phyloP scores from a whole-genome alignment of 2,888 invertebrate species.

The Cataglyphis altisquamis region DNA sequence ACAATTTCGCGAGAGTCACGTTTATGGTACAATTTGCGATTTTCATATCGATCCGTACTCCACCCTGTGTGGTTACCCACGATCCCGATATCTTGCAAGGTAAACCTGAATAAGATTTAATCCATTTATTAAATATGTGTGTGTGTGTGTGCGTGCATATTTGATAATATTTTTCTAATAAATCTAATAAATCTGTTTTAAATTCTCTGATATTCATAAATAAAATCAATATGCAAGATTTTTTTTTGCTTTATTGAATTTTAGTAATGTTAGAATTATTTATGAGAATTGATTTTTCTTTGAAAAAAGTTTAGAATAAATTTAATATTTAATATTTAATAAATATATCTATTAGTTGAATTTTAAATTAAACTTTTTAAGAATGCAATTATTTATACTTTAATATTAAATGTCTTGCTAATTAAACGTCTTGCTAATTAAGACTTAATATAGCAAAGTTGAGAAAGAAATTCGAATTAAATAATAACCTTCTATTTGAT shows the following conservation, averaged over 20 bases:
- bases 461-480: background rate
- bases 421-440: background rate
- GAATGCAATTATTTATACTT: background rate
- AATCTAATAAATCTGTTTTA: background rate
- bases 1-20: constrained; percentile 71
- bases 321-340: background rate
- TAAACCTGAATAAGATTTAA: constrained; percentile 62
- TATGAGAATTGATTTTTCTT: background rate
- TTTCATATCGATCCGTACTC: constrained; percentile 77
- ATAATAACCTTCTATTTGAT: constrained; percentile 75
- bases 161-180: constrained; percentile 11
- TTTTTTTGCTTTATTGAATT: background rate
- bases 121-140: background rate
- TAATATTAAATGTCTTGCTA: background rate
- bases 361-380: background rate
- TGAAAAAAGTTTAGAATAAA: background rate
- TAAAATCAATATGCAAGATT: background rate
- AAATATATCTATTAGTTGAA: background rate
- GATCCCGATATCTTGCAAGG: constrained; percentile 77
- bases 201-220: background rate
- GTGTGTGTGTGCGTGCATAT: background rate
- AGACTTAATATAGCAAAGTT: background rate
- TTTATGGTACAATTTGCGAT: constrained; percentile 75
- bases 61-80: constrained; percentile 78
- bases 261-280: background rate